These are phyloP conservation scores for Salarias fasciatus DNA, from an alignment of 2,797 vertebrate genomes.

Conservation along the genomic window DNA sequence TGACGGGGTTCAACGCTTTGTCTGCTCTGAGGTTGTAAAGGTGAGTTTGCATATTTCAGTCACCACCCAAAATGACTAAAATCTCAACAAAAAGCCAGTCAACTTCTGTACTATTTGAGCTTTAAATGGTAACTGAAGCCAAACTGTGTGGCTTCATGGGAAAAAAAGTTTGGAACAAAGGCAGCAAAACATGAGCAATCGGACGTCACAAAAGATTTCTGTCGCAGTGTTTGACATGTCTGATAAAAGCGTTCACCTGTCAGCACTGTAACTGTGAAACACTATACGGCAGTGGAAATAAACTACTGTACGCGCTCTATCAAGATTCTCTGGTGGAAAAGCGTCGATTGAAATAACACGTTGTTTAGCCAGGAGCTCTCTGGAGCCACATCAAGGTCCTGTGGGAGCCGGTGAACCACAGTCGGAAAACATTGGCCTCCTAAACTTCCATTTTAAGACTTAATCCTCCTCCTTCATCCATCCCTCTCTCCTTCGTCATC, in stretches of 20 bases:
- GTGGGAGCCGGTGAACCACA: constrained; percentile 21
- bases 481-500: constrained; percentile 40
- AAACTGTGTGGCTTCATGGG: no score
- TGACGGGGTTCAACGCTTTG: no score
- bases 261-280: background rate
- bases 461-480: constrained; percentile 50
- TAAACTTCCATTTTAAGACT: constrained; percentile 61
- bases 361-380: constrained; percentile 34
- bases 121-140: no score
- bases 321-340: constrained; percentile 24
- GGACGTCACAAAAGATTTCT: no score
- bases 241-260: background rate
- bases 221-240: constrained; percentile 7
- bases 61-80: no score
- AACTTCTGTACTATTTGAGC: no score
- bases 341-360: constrained; percentile 41
- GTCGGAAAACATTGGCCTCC: constrained; percentile 42
- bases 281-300: background rate
- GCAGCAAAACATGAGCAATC: no score
- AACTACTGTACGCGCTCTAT: constrained; percentile 10
- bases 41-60: no score
- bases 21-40: no score
- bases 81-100: no score
- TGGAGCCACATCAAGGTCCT: constrained; percentile 35
- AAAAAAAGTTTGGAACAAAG: no score